phyloP scores from a whole-genome alignment of 2,113 vertebrate species.

The Nibea albiflora region DNA sequence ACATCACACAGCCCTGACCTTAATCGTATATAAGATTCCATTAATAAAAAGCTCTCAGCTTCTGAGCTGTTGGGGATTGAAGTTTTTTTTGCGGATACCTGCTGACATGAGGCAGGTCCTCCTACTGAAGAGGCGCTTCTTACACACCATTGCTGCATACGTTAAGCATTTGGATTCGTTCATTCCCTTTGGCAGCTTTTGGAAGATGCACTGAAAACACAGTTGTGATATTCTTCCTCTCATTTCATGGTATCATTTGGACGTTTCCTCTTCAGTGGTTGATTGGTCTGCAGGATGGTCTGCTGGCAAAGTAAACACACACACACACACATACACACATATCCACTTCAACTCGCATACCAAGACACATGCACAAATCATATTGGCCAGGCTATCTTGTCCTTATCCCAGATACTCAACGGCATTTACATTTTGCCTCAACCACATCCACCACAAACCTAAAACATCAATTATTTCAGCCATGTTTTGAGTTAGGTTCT shows the following conservation, averaged over 20 bases:
- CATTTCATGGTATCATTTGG: conserved; percentile 37
- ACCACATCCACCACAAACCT: conserved; percentile 30
- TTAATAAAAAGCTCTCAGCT: neutral
- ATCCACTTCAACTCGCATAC: neutral
- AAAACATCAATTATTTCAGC: conserved; percentile 35
- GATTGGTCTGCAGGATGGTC: conserved; percentile 56
- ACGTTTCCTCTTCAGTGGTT: conserved; percentile 17
- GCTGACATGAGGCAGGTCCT: conserved; percentile 10
- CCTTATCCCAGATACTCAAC: conserved; percentile 33
- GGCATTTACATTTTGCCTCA: conserved; percentile 26
- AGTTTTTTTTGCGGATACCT: neutral
- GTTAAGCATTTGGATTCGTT: neutral
- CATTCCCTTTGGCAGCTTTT: conserved; percentile 7
- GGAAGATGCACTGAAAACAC: conserved; percentile 24
- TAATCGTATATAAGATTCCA: neutral
- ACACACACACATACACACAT: neutral
- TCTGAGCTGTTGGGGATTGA: neutral
- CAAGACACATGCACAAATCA: neutral
- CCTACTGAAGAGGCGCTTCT: neutral
- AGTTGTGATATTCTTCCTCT: conserved; percentile 21
- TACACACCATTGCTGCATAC: neutral
- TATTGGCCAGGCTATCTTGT: conserved; percentile 15
- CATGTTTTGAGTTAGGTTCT: conserved; percentile 32
- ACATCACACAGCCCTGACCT: too few relatives aligned
- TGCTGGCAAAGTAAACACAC: conserved; percentile 45